Conservation (phyloP, 2,888 invertebrate genomes). For the Synergus laeviventris region DNA sequence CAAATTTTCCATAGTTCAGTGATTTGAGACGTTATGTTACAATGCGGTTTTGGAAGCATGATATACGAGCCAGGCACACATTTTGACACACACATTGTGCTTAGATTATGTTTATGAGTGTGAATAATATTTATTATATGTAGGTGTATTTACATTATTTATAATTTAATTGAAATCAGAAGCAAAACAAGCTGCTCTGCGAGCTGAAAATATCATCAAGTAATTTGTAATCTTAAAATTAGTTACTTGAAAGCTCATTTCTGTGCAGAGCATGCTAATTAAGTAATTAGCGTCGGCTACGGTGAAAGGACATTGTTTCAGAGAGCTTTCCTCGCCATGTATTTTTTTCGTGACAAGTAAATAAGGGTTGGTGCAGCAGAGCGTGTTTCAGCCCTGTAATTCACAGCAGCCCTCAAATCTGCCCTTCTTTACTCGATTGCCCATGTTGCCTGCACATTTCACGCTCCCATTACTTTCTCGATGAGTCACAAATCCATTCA, state of each 20-base stretch:
- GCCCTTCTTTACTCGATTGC: constrained; percentile 35
- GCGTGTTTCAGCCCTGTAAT: constrained; percentile 13
- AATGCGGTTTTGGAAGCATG: constrained; percentile 22
- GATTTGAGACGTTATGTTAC: constrained; percentile 26
- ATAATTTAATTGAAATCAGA: neutral
- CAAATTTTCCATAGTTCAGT: constrained; percentile 37
- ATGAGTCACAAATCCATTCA: constrained; percentile 39
- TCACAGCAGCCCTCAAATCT: constrained; percentile 33
- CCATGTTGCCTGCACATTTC: constrained; percentile 35
- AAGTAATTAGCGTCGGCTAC: constrained; percentile 24
- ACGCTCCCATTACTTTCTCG: constrained; percentile 37
- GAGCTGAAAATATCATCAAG: constrained; percentile 20
- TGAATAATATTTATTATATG: neutral
- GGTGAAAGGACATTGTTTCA: constrained; percentile 15
- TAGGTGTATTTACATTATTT: neutral
- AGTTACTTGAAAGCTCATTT: constrained; percentile 25
- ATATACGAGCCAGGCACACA: neutral
- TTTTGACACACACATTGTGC: neutral
- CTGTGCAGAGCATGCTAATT: constrained; percentile 11
- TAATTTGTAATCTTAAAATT: constrained; percentile 18
- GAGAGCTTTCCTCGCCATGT: constrained; percentile 9
- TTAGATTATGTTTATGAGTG: neutral
- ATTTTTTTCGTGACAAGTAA: constrained; percentile 37
- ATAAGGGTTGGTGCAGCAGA: constrained; percentile 13
- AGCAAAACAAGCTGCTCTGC: neutral